A percentile compares a stretch with the other conserved stretches of the same genome.
These are phyloP conservation scores for Caenorhabditis angaria DNA, from an alignment of 2,888 invertebrate species.

Conservation along the genomic window DNA sequence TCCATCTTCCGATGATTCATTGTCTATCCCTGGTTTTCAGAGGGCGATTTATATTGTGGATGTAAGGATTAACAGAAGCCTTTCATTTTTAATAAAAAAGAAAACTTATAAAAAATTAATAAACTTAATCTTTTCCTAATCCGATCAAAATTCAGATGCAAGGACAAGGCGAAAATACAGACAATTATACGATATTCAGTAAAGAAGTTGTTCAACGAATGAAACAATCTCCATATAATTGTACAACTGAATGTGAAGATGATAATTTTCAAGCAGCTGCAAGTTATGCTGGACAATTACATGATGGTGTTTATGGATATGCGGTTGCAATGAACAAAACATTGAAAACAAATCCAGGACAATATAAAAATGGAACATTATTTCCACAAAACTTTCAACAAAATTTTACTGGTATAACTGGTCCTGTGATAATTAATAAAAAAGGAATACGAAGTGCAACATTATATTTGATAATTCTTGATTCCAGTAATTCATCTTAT, in stretches of 20 bases:
- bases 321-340: constrained; percentile 45
- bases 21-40: constrained; percentile 27
- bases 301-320: constrained; percentile 53
- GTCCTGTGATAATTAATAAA: constrained; percentile 18
- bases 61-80: constrained; percentile 11
- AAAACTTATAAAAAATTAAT: not conserved
- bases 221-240: constrained; percentile 52
- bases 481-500: constrained; percentile 19
- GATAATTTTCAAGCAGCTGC: constrained; percentile 21
- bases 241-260: constrained; percentile 33
- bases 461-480: constrained; percentile 22
- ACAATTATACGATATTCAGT: constrained; percentile 34
- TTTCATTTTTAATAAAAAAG: not conserved
- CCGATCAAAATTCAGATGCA: constrained; percentile 34
- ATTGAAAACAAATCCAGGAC: constrained; percentile 25
- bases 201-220: constrained; percentile 47
- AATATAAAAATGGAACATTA: constrained; percentile 31
- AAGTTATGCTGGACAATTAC: constrained; percentile 50
- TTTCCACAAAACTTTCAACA: constrained; percentile 15
- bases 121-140: constrained; percentile 2
- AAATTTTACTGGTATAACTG: constrained; percentile 22
- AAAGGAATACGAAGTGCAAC: constrained; percentile 24
- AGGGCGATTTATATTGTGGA: constrained; percentile 31
- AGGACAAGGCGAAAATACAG: constrained; percentile 23
- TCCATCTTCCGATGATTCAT: constrained; percentile 19